Evolutionary conservation across 1,140 invertebrate species (phyloP), one percentile per base, ranked within the genome.

Genomic region (Drosophila quadrilineata): DNA sequence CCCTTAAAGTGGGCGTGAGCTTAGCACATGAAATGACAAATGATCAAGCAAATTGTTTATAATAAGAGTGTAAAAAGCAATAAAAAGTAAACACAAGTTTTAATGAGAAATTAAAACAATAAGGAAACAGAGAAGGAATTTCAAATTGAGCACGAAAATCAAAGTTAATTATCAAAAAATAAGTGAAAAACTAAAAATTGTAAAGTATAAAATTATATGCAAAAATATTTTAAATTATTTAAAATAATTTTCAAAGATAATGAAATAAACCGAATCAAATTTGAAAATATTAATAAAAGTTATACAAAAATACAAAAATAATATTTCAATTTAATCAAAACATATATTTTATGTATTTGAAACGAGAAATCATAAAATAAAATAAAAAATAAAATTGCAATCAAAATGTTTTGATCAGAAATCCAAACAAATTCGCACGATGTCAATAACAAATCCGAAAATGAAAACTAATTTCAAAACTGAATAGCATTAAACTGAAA

Each of bases 81-180:
- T 62, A 10, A 31, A n/a, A n/a, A 57, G 36, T 38, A 22, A 5
- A 33, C 29, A 40, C n/a, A n/a, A n/a, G 56, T 6, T 35, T 19
- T 24, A 41, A 28, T 17, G 17, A 19, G 41, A 6, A 49, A 14
- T 36, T 1, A 26, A 46, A 16, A 21, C 3, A 26, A 22, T 6
- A n/a, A n/a, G n/a, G n/a, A n/a, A 28, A 40, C 28, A 33, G 28
- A 29, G 31, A 56, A 21, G n/a, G 54, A 31, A 38, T 49, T 19
- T 6, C 0, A 17, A 50, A 43, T 12, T 26, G 9, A 24, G 24
- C n/a, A 31, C 28, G 33, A 12, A 71, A 58, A 71, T 21, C 12
- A 41, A 50, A 71, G 43, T 58, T 71, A 57, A 53, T 46, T 17
- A 14, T 14, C 22, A 17, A 29, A 29, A n/a, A n/a, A n/a, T n/a